A percentile compares a stretch with the other conserved stretches of the same genome.
Conservation (phyloP, 1,140 invertebrate species). For the Atta cephalotes region DNA sequence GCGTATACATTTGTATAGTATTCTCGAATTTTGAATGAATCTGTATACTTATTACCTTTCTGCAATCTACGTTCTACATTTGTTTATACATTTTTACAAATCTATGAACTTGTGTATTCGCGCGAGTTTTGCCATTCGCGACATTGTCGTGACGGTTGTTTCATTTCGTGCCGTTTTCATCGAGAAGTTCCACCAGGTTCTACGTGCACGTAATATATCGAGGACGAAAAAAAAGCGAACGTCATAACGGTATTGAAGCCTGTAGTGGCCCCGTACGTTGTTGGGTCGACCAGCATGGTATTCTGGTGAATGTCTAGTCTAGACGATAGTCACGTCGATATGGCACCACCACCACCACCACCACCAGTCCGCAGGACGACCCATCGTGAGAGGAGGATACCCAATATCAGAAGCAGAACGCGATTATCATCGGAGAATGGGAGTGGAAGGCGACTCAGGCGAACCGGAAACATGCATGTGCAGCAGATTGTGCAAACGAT, state of each 20-base stretch:
- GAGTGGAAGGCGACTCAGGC: not conserved
- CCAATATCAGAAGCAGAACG: slow-evolving; percentile 47
- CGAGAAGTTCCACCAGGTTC: not conserved
- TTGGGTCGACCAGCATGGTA: slow-evolving; percentile 18
- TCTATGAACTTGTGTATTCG: not conserved
- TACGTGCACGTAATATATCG: slow-evolving; percentile 52
- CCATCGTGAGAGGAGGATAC: slow-evolving; percentile 61
- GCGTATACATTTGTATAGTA: not conserved
- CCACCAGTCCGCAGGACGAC: slow-evolving; percentile 54
- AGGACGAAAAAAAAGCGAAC: slow-evolving; percentile 64
- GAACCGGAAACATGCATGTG: slow-evolving; percentile 29
- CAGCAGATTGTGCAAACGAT: slow-evolving; percentile 53
- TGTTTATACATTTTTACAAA: not conserved
- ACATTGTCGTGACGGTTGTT: slow-evolving; percentile 8
- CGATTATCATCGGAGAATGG: not conserved
- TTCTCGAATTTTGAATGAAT: not conserved
- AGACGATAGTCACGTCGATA: slow-evolving; percentile 81
- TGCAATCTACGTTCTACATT: not conserved
- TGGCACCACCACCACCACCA: slow-evolving; percentile 73
- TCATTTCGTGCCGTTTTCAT: slow-evolving; percentile 39
- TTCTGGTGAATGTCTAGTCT: slow-evolving; percentile 75
- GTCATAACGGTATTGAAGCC: slow-evolving; percentile 73
- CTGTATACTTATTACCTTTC: not conserved
- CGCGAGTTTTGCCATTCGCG: not conserved
- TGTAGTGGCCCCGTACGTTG: not conserved